Percentiles rank a stretch among this genome's conserved stretches.
These are phyloP conservation scores for Leptinotarsa defecta DNA, from an alignment of 1,140 invertebrate species.

Conservation along the genomic window DNA sequence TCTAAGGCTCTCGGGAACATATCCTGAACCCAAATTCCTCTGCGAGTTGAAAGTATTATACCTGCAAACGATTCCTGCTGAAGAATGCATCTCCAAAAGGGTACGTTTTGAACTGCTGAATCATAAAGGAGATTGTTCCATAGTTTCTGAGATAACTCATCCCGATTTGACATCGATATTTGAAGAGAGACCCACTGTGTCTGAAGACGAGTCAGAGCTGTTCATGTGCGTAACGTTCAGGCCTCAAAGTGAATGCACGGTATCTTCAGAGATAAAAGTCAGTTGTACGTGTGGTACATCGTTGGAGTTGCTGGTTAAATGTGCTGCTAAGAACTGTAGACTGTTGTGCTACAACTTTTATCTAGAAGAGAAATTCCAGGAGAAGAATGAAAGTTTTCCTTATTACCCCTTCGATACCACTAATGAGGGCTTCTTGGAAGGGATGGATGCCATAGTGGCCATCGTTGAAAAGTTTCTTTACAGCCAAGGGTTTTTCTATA, in stretches of 20 bases:
- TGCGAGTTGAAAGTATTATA: constrained; percentile 13
- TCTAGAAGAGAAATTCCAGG: background rate
- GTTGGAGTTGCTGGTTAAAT: background rate
- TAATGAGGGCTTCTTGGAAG: background rate
- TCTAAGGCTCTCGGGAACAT: constrained; percentile 32
- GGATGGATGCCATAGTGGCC: background rate
- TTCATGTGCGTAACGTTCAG: background rate
- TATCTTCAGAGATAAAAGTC: background rate
- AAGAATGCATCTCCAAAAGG: background rate
- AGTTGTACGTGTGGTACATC: background rate
- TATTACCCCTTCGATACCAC: background rate
- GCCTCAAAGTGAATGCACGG: background rate
- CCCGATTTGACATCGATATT: background rate
- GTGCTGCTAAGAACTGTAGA: background rate
- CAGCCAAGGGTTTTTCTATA: constrained; percentile 35
- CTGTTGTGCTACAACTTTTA: background rate
- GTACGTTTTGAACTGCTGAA: constrained; percentile 20
- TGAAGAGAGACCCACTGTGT: background rate
- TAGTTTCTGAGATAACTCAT: background rate
- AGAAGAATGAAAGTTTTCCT: background rate
- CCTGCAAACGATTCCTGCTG: constrained; percentile 9
- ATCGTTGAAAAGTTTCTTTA: constrained; percentile 35
- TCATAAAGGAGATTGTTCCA: constrained; percentile 18
- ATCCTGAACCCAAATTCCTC: constrained; percentile 25
- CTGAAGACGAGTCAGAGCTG: background rate